Conservation (phyloP, 2,888 invertebrate species). For the Papilio demoleus region DNA sequence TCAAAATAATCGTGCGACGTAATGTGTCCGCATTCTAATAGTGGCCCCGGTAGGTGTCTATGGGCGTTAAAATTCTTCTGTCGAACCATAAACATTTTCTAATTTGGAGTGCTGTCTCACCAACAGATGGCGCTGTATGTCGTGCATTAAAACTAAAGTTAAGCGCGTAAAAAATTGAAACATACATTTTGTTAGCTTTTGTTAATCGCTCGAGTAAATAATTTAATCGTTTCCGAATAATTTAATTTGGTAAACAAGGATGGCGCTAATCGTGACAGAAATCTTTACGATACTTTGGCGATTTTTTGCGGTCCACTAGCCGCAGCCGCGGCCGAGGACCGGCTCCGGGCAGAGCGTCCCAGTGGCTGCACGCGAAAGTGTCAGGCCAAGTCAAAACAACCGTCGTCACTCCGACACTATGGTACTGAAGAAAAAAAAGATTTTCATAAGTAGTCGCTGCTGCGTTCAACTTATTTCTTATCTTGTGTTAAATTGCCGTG, state of each 20-base stretch:
- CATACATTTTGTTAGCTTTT: constrained; percentile 33
- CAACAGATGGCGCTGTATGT: constrained; percentile 50
- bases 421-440: constrained; percentile 53
- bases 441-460: constrained; percentile 49
- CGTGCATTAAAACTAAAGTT: not conserved
- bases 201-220: constrained; percentile 16
- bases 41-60: not conserved
- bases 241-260: constrained; percentile 18
- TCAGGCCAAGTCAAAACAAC: constrained; percentile 79
- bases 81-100: not conserved
- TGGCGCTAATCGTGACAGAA: constrained; percentile 26
- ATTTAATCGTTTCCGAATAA: constrained; percentile 17
- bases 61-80: constrained; percentile 9
- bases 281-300: constrained; percentile 43
- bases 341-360: constrained; percentile 41
- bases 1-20: constrained; percentile 31
- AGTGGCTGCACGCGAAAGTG: constrained; percentile 64
- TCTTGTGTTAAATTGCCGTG: constrained; percentile 61
- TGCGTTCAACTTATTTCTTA: constrained; percentile 57
- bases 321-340: constrained; percentile 14
- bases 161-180: constrained; percentile 2
- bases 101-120: constrained; percentile 34
- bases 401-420: constrained; percentile 72
- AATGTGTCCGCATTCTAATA: constrained; percentile 12
- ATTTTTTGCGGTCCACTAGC: constrained; percentile 51